phyloP scores from a whole-genome alignment of 30 jellyfish, hydroid and myxozoan genomes.

The Pelagia noctiluca region DNA sequence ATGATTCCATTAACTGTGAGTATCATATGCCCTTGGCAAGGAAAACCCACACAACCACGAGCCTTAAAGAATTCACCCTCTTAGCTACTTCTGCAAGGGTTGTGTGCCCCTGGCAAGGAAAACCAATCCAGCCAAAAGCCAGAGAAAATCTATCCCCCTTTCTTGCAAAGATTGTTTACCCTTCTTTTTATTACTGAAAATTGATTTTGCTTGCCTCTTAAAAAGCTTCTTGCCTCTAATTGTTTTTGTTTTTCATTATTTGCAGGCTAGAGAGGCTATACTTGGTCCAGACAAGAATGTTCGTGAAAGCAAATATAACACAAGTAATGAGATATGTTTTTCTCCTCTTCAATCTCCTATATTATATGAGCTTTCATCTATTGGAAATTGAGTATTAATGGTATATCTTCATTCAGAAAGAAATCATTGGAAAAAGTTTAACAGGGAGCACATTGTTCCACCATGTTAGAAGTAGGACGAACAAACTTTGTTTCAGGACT shows the following conservation, averaged over 20 bases:
- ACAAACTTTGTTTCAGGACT: not conserved
- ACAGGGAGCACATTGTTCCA: too few relatives aligned
- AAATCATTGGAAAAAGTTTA: too few relatives aligned
- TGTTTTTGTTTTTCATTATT: not conserved
- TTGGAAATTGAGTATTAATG: too few relatives aligned
- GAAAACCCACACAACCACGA: too few relatives aligned
- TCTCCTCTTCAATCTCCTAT: too few relatives aligned
- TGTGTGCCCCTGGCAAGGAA: not conserved
- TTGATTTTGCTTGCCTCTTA: not conserved
- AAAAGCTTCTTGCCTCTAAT: not conserved
- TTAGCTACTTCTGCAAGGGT: constrained; percentile 54
- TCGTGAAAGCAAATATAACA: constrained; percentile 85
- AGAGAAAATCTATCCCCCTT: not conserved
- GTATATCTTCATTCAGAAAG: too few relatives aligned
- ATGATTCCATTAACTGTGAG: constrained; percentile 90
- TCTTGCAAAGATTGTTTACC: constrained; percentile 42
- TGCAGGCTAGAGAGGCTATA: constrained; percentile 95
- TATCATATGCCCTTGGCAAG: not conserved
- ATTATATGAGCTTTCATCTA: too few relatives aligned
- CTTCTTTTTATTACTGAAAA: not conserved
- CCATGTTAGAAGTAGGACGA: too few relatives aligned
- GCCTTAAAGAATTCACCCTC: not conserved
- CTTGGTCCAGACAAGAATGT: constrained; percentile 79
- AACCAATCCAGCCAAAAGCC: too few relatives aligned
- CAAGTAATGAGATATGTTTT: too few relatives aligned